phyloP scores from a whole-genome alignment of 2,888 invertebrate genomes.

The Oscheius sp. region DNA sequence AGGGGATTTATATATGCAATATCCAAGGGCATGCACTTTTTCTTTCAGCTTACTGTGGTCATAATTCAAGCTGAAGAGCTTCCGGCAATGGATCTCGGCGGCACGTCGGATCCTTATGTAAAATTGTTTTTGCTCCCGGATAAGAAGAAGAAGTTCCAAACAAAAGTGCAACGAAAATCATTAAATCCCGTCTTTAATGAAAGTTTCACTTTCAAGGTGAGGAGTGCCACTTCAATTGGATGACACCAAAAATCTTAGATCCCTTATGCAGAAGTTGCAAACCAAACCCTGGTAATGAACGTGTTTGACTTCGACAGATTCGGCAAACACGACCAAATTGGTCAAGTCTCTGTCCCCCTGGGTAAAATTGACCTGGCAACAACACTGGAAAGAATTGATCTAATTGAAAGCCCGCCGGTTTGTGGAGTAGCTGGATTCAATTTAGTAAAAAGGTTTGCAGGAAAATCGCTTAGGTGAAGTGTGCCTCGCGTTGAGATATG shows the following conservation, averaged over 20 bases:
- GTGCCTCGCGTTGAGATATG: conserved; percentile 98
- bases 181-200: conserved; percentile 98
- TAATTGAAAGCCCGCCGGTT: conserved; percentile 95
- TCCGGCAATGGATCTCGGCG: conserved; percentile 97
- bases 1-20: not conserved
- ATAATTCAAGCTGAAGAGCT: conserved; percentile 97
- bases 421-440: conserved; percentile 76
- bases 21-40: not conserved
- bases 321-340: conserved; percentile 92
- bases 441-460: conserved; percentile 51
- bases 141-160: conserved; percentile 99
- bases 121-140: conserved; percentile 95
- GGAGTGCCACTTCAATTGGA: conserved; percentile 40
- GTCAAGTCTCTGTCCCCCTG: conserved; percentile 82
- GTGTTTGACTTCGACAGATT: conserved; percentile 99
- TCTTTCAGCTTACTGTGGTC: conserved; percentile 85
- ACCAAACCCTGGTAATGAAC: conserved; percentile 97
- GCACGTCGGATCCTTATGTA: conserved; percentile 97
- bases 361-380: conserved; percentile 97
- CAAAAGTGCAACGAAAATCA: conserved; percentile 90
- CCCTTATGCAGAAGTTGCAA: conserved; percentile 97
- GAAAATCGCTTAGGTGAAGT: conserved; percentile 91
- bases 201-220: conserved; percentile 96
- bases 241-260: conserved; percentile 77
- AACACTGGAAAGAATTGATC: conserved; percentile 98